Base-by-base conservation (phyloP, 2,797 vertebrate species). In the Leptodactylus fallax region DNA sequence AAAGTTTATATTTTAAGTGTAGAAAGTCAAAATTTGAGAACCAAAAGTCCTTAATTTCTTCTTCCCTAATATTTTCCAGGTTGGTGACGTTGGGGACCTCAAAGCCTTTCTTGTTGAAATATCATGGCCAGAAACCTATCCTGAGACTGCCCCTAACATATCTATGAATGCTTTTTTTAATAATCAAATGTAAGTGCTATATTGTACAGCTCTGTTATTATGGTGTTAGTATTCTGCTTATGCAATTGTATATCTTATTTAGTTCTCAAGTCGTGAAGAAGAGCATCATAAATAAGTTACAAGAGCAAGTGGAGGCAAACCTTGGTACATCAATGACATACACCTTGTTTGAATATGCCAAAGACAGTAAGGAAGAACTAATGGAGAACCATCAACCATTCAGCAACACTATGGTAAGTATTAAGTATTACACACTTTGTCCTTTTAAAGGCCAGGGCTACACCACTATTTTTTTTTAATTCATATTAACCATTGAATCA, bases 251-350 rank as follows among this genome's bases (percentile, higher is more conserved):
- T 67, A 10, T 89, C 17, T 79, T 23, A 27, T 91, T 47, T 71
- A 96, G 95, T 91, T 93, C 94, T 36, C 86, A 94, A 47, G 93
- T 95, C 47, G 94, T 97, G 16, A 99, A 99, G 90, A 95, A 94
- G 93, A 92, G 92, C 88, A 98, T 99, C 88, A 88, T 97, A 89
- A 95, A 93, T 1, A 97, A 96, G 91, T 92, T 99, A 90, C 95
- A 96, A 89, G 96, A 97, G 90, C 97, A 99, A 89, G 97, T 96
- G 81, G 96, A 98, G 90, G 94, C 93, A 0, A 98, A 98, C 91
- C 96, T 99, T 45, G 98, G 98, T 81, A 96, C 96, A 0, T 96
- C 98, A 2, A 99, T 99, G 98, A 98, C 97, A 88, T 99, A 98
- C 91, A 99, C 98, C 0, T 92, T 99, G 90, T 99, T 98, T 90